These are phyloP conservation scores for Tinamus major DNA, from an alignment of 2,797 vertebrate genomes.

Conservation along the genomic window DNA sequence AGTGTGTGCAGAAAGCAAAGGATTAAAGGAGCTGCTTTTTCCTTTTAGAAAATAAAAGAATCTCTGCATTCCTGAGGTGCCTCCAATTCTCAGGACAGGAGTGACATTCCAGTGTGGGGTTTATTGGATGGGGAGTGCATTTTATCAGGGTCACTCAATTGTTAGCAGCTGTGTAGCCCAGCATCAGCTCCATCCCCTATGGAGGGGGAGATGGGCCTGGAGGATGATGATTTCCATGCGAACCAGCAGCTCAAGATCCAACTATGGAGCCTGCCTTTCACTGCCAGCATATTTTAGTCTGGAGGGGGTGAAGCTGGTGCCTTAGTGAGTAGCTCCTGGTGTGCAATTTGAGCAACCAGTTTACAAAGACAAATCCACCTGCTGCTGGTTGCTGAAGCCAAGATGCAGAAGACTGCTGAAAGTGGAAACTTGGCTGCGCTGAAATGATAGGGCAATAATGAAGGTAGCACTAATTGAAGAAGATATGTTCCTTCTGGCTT, in stretches of 20 bases:
- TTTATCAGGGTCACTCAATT: constrained; percentile 18
- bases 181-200: background rate
- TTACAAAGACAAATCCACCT: constrained; percentile 23
- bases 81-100: constrained; percentile 57
- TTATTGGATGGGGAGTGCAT: constrained; percentile 11
- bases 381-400: constrained; percentile 22
- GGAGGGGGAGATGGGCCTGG: background rate
- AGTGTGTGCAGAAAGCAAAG: constrained; percentile 40
- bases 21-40: constrained; percentile 60
- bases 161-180: constrained; percentile 50
- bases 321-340: constrained; percentile 28
- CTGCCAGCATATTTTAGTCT: constrained; percentile 38
- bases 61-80: constrained; percentile 63
- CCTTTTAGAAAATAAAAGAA: constrained; percentile 56
- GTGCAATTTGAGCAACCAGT: constrained; percentile 42
- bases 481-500: background rate
- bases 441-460: background rate
- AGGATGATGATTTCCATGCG: background rate
- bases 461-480: background rate
- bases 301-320: constrained; percentile 1
- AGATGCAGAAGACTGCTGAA: background rate
- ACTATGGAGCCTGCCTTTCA: background rate
- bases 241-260: background rate
- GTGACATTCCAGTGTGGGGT: constrained; percentile 57
- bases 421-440: background rate